Evolutionary conservation across 2,888 invertebrate genomes (phyloP).

Genomic region (Eupithecia subfuscata): DNA sequence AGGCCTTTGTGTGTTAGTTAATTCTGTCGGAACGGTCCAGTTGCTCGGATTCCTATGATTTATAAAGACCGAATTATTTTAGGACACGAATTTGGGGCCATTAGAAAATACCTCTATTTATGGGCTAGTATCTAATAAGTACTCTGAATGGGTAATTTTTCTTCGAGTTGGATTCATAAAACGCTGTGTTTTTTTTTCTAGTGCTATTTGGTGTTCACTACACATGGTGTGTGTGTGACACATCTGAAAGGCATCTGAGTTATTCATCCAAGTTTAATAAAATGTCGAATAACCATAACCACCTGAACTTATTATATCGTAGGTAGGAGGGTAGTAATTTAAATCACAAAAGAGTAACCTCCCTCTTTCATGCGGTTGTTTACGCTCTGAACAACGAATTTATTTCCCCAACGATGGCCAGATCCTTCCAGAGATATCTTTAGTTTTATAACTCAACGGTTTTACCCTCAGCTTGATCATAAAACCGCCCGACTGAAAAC

Average conservation of each 20-base stretch:
- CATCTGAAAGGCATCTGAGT: neutral
- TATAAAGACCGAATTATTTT: conserved; percentile 16
- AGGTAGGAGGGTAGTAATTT: neutral
- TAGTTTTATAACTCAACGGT: conserved; percentile 11
- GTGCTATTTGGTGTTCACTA: neutral
- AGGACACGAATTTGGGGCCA: neutral
- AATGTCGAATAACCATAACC: neutral
- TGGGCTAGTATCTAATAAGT: neutral
- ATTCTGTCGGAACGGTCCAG: conserved; percentile 41
- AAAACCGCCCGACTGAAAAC: conserved; percentile 10
- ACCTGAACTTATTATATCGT: neutral
- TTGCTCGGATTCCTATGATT: conserved; percentile 24
- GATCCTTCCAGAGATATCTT: conserved; percentile 3
- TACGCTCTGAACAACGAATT: neutral
- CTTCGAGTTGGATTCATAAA: neutral
- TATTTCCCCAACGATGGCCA: conserved; percentile 1
- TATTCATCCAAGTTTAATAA: neutral
- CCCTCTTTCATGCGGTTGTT: neutral
- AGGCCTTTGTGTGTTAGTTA: conserved; percentile 47
- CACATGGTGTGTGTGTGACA: neutral
- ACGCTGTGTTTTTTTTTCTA: neutral
- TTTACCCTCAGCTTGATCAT: conserved; percentile 7
- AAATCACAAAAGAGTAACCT: neutral
- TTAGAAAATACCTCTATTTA: neutral
- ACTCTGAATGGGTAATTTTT: neutral